These are phyloP conservation scores for Globia sparganii DNA, from an alignment of 2,888 invertebrate genomes.

Conservation along the genomic window DNA sequence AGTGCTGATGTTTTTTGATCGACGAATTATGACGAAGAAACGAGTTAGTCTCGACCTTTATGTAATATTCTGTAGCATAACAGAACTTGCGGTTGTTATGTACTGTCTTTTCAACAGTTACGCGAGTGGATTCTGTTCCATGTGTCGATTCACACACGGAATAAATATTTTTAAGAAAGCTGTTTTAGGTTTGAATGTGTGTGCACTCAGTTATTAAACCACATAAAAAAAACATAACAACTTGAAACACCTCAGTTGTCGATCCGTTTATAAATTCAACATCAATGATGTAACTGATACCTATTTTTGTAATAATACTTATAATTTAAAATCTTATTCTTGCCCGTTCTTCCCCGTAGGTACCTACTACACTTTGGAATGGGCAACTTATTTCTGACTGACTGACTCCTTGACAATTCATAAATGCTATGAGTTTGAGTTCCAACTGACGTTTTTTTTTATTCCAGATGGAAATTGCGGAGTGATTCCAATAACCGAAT, in stretches of 20 bases:
- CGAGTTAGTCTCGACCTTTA: neutral
- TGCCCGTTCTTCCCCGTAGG: too few species aligned
- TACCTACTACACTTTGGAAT: too few species aligned
- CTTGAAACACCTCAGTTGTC: neutral
- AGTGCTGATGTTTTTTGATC: neutral
- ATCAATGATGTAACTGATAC: too few species aligned
- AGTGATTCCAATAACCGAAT: conserved; percentile 73
- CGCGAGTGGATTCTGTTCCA: neutral
- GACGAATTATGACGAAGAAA: neutral
- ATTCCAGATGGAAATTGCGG: conserved; percentile 70
- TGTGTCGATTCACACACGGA: too few species aligned
- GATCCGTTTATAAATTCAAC: neutral
- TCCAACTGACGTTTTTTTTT: neutral
- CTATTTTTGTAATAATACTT: too few species aligned
- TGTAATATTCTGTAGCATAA: neutral
- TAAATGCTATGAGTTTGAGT: neutral
- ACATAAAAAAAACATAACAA: neutral
- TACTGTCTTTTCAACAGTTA: neutral
- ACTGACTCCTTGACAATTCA: too few species aligned
- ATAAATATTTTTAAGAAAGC: neutral
- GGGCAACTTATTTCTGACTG: too few species aligned
- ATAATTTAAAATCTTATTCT: too few species aligned
- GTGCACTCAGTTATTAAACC: neutral
- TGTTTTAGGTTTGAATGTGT: neutral
- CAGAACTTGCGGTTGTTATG: neutral